Evolutionary conservation across 2,888 invertebrate genomes (phyloP), one percentile per base, ranked within the genome.

Genomic region (Electrophaes corylata): DNA sequence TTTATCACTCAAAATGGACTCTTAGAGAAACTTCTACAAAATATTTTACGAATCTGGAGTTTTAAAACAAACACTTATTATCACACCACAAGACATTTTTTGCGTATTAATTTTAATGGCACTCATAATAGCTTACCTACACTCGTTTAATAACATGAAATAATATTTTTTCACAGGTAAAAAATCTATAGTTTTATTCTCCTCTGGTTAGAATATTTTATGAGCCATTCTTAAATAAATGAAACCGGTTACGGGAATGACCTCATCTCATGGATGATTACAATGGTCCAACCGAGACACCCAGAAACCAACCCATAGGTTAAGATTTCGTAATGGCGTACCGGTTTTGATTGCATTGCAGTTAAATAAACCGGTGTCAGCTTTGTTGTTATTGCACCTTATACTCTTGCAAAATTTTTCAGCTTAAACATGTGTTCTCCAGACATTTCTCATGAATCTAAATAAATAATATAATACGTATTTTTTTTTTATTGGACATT

Each of bases 191-290:
- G 37, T 8, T 37, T 4, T 8, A 10, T 37, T 29, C 26, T 29
- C 10, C 6, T 29, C 26, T 29, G 26, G 26, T 29, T 29, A 29
- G 10, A 29, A 20, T 20, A 29, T 10, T 10, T 29, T 10, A 10
- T 10, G 26, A 10, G 26, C 68, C 40, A 51, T 55, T 50, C 18
- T 37, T 49, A 64, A 71, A 69, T 45, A 29, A 70, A 41, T 35
- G 14, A 39, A 81, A 86, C 84, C 83, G 81, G 86, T 86, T 79
- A 67, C 63, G 72, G 69, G 73, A 78, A 72, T 87, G 87, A 89
- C 83, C 84, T 88, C 87, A 88, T 77, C 76, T 75, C 76, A 72
- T 19, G 45, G 29, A 49, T 79, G 79, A 82, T 37, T 81, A 74
- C 73, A 69, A 76, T 66, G 62, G 65, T 57, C 62, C 54, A 62